Evolutionary conservation across 2,113 vertebrate species (phyloP), one percentile per base, ranked within the genome.

Genomic region (Muscicapa adusta): DNA sequence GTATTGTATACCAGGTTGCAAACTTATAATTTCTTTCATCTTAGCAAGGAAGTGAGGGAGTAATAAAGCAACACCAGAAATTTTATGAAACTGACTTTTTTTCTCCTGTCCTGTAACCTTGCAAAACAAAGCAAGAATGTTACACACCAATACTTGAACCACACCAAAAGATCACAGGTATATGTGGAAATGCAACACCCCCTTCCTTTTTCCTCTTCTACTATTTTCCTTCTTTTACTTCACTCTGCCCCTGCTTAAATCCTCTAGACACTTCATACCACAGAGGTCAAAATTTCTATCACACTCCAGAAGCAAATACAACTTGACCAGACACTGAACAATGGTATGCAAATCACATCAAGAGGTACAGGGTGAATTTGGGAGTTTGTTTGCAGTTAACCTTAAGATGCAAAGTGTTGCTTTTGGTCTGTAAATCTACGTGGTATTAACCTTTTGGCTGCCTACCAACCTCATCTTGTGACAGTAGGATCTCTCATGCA

Each of bases 191-290:
- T 36, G 57, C 53, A 92, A 89, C 79, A 94, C 68, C 61, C 61
- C 85, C n/a, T 95, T 89, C 79, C 72, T 94, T 93, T 81, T 92
- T 93, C 51, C 79, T 84, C 51, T 81, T 92, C 43, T 86, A 53
- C 29, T 40, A 5, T 54, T 71, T 70, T 58, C 82, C 78, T 61
- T 9, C 73, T 68, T 56, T 51, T 80, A 16, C n/a, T 81, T 91
- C 31, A 57, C 57, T 75, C 40, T 83, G 56, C 24, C 34, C 18
- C 34, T n/a, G 40, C 47, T 91, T 86, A 91, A 92, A 56, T 51
- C 47, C 47, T 71, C 43, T 18, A 22, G 10, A 74, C 23, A 29
- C 26, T 80, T 79, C 22, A 1, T 8, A 61, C 28, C 38, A 45
- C 33, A 74, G 60, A 76, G 14, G 14, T n/a, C 34, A 90, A 88